These are phyloP conservation scores for Penaeus monodon DNA, from an alignment of 2,888 invertebrate genomes.

Conservation along the genomic window DNA sequence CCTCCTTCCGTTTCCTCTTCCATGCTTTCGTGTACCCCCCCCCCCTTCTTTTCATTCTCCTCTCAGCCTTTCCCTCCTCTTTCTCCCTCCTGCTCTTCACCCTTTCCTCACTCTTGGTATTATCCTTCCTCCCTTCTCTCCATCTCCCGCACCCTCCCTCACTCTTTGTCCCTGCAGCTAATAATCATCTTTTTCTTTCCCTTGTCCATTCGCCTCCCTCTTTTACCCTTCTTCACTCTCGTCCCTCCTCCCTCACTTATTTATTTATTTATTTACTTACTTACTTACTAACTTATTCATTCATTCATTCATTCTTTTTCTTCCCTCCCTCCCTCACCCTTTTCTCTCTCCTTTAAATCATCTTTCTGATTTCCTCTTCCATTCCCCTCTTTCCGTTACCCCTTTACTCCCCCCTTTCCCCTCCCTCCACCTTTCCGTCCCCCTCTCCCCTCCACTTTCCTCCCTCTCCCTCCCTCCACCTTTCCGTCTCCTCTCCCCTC, in stretches of 20 bases:
- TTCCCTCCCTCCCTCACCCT: neutral
- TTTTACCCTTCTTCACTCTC: neutral
- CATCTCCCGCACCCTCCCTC: neutral
- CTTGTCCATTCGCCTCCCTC: too few species aligned
- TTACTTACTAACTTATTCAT: neutral
- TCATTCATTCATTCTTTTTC: neutral
- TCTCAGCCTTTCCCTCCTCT: too few species aligned
- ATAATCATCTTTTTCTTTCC: neutral
- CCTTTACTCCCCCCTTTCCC: too few species aligned
- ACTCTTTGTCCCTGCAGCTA: too few species aligned
- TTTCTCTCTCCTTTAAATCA: neutral
- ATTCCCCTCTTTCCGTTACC: neutral
- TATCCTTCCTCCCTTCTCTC: neutral
- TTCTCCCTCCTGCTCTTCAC: too few species aligned
- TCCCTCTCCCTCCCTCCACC: too few species aligned
- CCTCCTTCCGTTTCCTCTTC: too few species aligned
- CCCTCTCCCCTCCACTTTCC: too few species aligned
- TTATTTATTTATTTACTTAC: neutral
- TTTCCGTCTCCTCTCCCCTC: too few species aligned
- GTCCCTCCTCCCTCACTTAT: neutral
- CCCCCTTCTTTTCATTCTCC: too few species aligned
- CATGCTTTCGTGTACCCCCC: too few species aligned
- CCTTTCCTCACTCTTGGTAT: neutral
- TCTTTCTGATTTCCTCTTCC: neutral
- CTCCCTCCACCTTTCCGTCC: too few species aligned